Base-by-base conservation (phyloP, 2,888 invertebrate genomes). In the Nasonia oneida region DNA sequence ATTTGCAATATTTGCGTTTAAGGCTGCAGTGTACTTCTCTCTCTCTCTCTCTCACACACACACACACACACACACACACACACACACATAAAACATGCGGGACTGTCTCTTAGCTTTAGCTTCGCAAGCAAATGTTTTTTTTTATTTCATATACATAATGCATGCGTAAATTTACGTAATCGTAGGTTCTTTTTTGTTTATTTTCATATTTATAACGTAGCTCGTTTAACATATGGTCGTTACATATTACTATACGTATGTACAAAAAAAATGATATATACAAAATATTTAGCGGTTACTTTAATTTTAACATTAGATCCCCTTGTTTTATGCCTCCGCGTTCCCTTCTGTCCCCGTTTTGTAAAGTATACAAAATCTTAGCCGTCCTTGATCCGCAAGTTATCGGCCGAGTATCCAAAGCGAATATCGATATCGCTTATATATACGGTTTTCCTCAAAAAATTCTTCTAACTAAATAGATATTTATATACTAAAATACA, bases 241-340 rank as follows among this genome's bases (percentile, higher is more conserved):
- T 86, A 83, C 42, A 80, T 86, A 87, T 89, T 42, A 88, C 84
- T 87, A 90, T 91, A 89, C 90, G 88, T 93, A 93, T 93, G 88
- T 93, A 93, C 92, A 93, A 89, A 90, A 88, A 53, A 71, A 57
- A 64, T 76, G 15, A 67, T 91, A 92, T 92, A 88, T 92, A 92
- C 92, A 92, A 83, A 86, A 87, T 89, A 88, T 88, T 88, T 88
- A 82, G 86, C 85, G 88, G 76, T 86, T 87, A 79, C 42, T 42
- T 76, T 78, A 74, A 71, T 47, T 85, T 81, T 70, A 78, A 83
- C 71, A 76, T 78, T 83, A 82, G 37, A 87, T 71, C 83, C 78
- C 86, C 80, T 77, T 83, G 74, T 47, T 67, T 78, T 47, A 80
- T 80, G 47, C 23, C 47, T 81, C 39, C 70, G 6, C 84, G 67